Evolutionary conservation across 2,797 vertebrate genomes (phyloP), one percentile per base, ranked within the genome.

Genomic region (Acanthurus leucopareius): DNA sequence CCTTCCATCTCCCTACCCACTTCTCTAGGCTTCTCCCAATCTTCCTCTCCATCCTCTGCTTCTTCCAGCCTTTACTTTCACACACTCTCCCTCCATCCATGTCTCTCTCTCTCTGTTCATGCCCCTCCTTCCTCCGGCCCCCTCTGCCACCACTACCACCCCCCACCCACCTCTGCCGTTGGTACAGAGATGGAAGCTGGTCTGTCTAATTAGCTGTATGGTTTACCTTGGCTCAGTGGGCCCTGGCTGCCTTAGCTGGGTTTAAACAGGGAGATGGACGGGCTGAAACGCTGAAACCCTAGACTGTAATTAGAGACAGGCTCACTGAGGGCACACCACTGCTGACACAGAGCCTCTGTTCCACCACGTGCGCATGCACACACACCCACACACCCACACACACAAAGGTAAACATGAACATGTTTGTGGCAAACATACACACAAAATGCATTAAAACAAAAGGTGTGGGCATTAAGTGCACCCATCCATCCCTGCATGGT

Each of bases 181-280:
- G 86, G 88, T 91, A 84, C 79, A 87, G 89, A 85, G 93, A 93
- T 91, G 90, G 92, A 89, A 92, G 91, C 91, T 82, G 91, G 84
- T 92, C 89, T 91, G 92, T 93, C 93, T 94, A 94, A 94, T 94
- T 94, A 94, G 92, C 92, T 91, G 91, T 94, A 91, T 90, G 92
- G 93, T 93, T 94, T 93, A 93, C 93, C 92, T 94, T 94, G 93
- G 93, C 93, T 94, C 92, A 91, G 89, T 91, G 93, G 93, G 91
- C 89, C 92, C 92, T 88, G 92, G 88, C 91, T 90, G 92, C 89
- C 89, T 92, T 88, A 86, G 89, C 88, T 61, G 74, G 92, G 92
- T 93, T 94, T 94, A 93, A 93, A 93, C 92, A 92, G 92, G 91
- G 92, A 93, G 92, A 93, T 93, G 93, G 92, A 93, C 92, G 87